Conservation (phyloP, 2,113 vertebrate genomes). For the Prionailurus bengalensis region DNA sequence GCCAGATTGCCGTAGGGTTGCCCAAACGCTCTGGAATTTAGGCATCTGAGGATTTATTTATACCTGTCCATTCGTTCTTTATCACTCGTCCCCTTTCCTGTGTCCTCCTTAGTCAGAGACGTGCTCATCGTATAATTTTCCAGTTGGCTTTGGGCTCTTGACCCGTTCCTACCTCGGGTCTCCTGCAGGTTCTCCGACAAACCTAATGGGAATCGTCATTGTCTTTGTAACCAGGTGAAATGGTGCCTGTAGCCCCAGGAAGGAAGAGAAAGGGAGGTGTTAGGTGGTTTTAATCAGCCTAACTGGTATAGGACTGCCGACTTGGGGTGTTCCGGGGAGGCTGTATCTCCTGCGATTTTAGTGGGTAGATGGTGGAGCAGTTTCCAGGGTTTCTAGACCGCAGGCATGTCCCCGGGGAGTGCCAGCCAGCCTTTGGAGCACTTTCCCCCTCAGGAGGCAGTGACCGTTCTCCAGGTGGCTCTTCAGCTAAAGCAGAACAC, state of each 20-base stretch:
- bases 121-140: not conserved
- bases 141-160: not conserved
- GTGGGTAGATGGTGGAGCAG: not conserved
- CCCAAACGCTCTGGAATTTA: not conserved
- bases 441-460: not conserved
- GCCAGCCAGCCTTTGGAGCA: not conserved
- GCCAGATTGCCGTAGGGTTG: not conserved
- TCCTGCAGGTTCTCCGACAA: not conserved
- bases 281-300: too few relatives aligned
- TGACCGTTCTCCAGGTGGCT: not conserved
- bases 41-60: not conserved
- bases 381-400: not conserved
- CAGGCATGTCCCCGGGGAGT: not conserved
- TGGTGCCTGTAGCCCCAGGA: too few relatives aligned
- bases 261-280: not conserved
- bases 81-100: not conserved
- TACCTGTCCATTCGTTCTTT: not conserved
- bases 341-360: not conserved
- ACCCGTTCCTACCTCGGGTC: not conserved
- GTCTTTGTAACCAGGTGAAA: not conserved
- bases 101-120: not conserved
- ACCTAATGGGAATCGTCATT: not conserved
- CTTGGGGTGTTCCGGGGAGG: not conserved
- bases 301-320: not conserved
- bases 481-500: not conserved